Base-by-base conservation (phyloP, 2,888 invertebrate species). In the Parnassius orleans region DNA sequence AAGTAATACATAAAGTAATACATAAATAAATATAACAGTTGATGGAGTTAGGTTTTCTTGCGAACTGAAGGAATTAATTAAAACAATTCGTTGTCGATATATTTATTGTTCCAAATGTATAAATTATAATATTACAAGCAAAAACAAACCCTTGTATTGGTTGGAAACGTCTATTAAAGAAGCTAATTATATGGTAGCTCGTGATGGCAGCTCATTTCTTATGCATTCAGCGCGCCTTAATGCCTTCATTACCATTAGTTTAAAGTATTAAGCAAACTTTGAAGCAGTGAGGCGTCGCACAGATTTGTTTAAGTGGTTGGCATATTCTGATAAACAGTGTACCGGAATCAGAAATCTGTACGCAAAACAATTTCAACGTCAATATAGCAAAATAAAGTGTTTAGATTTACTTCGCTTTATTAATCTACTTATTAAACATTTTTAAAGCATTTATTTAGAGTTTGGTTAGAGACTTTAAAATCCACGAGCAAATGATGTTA, bases 241-340 rank as follows among this genome's bases (percentile, higher is more conserved):
- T 87, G 82, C 86, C 86, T 88, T 90, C 87, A 89, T 90, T 88
- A 88, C 83, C 85, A 15, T 15, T 15, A 89, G 89, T 90, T 90
- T 89, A 88, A 90, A 90, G 90, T 89, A 89, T 89, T 87, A 88
- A 84, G 84, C 83, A 86, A 89, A 89, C 87, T 88, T 84, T 69
- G 79, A 75, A 80, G 76, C 77, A 78, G 77, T 74, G 77, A 82
- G 79, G 79, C 77, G 78, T 78, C 81, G 83, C 76, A 72, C 76
- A 81, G 86, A 87, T 87, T 87, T 84, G 80, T 83, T 79, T 81
- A 86, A 87, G 81, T 79, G 78, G 75, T 75, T 68, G 69, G 69
- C 73, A 70, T 69, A 78, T 72, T 69, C 70, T 72, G 71, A 69
- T n/a, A 69, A 74, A 78, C 71, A 72, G 65, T 68, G 67, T 68